These are phyloP conservation scores for Cuniculus paca DNA, from an alignment of 2,797 vertebrate species.

Conservation along the genomic window DNA sequence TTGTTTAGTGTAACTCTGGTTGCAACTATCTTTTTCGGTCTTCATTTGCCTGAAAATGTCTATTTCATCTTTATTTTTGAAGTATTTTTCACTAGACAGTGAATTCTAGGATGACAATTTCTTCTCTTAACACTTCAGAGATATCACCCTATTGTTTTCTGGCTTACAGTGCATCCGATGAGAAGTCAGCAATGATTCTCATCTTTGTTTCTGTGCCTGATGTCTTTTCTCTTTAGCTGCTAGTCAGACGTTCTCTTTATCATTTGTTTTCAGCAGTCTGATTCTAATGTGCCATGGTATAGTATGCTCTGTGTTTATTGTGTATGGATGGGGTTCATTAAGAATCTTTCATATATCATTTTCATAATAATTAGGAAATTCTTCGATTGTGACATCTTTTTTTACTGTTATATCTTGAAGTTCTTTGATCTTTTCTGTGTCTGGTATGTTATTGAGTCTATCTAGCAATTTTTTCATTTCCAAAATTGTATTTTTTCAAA, in stretches of 20 bases:
- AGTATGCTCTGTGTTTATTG: neutral
- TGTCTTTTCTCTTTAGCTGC: neutral
- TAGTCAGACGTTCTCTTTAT: slow-evolving; percentile 37
- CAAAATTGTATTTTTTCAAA: slow-evolving; percentile 7
- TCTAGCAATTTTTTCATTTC: slow-evolving; percentile 6
- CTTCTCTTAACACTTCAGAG: neutral
- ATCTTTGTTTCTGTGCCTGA: neutral
- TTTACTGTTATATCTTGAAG: neutral
- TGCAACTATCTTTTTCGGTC: neutral
- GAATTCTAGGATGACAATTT: neutral
- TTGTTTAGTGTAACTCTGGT: neutral
- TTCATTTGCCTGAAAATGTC: slow-evolving; percentile 55
- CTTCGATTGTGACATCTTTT: slow-evolving; percentile 29
- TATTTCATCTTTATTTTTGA: slow-evolving; percentile 22
- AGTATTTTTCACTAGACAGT: slow-evolving; percentile 30
- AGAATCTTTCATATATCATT: neutral
- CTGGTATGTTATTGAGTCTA: slow-evolving; percentile 20
- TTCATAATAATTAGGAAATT: slow-evolving; percentile 13
- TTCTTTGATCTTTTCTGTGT: neutral
- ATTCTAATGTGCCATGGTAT: neutral
- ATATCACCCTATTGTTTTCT: neutral
- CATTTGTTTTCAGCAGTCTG: neutral
- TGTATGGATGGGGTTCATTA: neutral
- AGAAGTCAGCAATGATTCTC: neutral
- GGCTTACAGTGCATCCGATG: neutral